Evolutionary conservation across 2,888 invertebrate genomes (phyloP).

Genomic region (Tenthredo distinguenda): DNA sequence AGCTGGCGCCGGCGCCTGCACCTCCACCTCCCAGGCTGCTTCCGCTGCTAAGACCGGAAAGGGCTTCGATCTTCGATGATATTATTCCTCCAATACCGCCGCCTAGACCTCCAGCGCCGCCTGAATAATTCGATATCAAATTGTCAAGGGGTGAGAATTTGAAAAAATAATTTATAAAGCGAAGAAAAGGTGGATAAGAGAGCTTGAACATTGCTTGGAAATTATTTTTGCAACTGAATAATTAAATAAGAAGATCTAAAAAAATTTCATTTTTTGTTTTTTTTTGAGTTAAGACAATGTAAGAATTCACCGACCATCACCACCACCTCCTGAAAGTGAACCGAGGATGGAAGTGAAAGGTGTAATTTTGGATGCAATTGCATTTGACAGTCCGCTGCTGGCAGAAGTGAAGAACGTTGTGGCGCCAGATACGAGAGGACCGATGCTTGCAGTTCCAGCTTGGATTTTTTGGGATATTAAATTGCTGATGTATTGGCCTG

Average conservation of each 20-base stretch:
- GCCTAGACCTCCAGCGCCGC: constrained; percentile 56
- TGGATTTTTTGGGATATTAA: constrained; percentile 86
- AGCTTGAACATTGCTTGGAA: background rate
- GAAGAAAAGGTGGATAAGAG: background rate
- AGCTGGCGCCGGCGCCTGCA: background rate
- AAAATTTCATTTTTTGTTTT: background rate
- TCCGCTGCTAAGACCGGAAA: constrained; percentile 54
- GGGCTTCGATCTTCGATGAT: constrained; percentile 25
- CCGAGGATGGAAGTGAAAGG: constrained; percentile 80
- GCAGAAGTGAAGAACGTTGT: constrained; percentile 79
- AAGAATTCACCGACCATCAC: background rate
- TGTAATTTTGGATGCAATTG: constrained; percentile 71
- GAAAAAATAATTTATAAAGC: background rate
- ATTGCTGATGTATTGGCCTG: constrained; percentile 82
- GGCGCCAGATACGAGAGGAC: constrained; percentile 82
- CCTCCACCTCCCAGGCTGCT: constrained; percentile 37
- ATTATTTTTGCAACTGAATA: background rate
- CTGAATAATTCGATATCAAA: background rate
- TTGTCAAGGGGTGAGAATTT: background rate
- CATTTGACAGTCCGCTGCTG: constrained; percentile 68
- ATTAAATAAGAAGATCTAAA: background rate
- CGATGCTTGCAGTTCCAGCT: constrained; percentile 81
- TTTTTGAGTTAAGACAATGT: background rate
- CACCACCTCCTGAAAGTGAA: constrained; percentile 81
- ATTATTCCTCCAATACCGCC: constrained; percentile 55